These are phyloP conservation scores for Ormyrus nitidulus DNA, from an alignment of 2,888 invertebrate genomes.

Conservation along the genomic window DNA sequence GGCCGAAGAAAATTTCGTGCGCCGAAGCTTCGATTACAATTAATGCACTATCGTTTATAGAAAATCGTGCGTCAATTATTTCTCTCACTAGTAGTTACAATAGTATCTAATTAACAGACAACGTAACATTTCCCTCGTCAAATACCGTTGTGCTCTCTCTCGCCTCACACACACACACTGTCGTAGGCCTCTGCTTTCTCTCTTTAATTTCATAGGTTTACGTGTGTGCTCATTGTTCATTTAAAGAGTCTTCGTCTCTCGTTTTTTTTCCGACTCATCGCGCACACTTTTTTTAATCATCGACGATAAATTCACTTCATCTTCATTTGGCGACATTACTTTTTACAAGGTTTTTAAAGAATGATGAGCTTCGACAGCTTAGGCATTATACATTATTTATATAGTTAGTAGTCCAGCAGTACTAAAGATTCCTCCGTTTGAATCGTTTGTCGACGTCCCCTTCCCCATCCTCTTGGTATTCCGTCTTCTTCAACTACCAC, in stretches of 20 bases:
- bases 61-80: conserved; percentile 56
- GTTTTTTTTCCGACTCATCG: conserved; percentile 19
- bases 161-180: conserved; percentile 15
- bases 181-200: conserved; percentile 48
- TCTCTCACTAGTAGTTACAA: conserved; percentile 42
- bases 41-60: conserved; percentile 48
- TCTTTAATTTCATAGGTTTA: conserved; percentile 3
- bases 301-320: conserved; percentile 28
- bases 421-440: conserved; percentile 50
- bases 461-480: background rate
- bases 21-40: conserved; percentile 33
- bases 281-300: conserved; percentile 26
- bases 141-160: conserved; percentile 4
- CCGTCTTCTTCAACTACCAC: conserved; percentile 19
- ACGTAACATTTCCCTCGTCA: conserved; percentile 40
- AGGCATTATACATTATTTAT: conserved; percentile 47
- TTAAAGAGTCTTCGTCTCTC: conserved; percentile 49
- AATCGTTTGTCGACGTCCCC: background rate
- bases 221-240: conserved; percentile 12
- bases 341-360: conserved; percentile 46
- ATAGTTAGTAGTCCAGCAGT: conserved; percentile 47
- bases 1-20: conserved; percentile 25
- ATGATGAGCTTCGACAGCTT: conserved; percentile 48
- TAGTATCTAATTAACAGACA: conserved; percentile 53
- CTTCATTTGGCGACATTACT: conserved; percentile 49